Conservation (phyloP, 2,113 vertebrate species). For the Phoxinus phoxinus region DNA sequence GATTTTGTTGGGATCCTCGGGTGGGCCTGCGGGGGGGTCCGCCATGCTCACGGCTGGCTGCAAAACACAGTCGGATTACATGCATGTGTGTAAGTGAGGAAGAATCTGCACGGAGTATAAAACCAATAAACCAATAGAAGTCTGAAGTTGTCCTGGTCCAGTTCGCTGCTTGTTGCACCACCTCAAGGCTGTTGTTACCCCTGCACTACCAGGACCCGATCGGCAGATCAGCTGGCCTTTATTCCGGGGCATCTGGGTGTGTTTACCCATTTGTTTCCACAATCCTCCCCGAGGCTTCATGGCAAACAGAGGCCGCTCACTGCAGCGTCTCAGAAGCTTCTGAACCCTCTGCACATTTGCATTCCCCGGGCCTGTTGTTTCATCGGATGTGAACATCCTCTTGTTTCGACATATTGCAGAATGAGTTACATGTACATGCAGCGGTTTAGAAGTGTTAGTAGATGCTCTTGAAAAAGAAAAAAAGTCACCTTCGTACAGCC, state of each 20-base stretch:
- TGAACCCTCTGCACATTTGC: conserved; percentile 7
- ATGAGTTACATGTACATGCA: not conserved
- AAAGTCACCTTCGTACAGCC: not conserved
- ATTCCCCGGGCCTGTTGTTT: not conserved
- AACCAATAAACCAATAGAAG: not conserved
- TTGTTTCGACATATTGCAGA: not conserved
- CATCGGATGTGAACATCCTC: not conserved
- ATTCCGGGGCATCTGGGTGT: not conserved
- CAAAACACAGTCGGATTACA: not conserved
- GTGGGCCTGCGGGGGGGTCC: conserved; percentile 66
- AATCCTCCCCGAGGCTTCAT: not conserved
- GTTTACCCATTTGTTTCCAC: not conserved
- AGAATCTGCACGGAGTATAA: not conserved
- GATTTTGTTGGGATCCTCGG: conserved; percentile 69
- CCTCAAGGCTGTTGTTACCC: not conserved
- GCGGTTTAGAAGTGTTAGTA: not conserved
- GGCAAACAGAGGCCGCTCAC: conserved; percentile 11
- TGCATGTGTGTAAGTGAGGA: not conserved
- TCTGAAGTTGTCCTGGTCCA: no score
- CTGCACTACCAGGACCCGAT: not conserved
- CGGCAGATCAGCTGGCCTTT: not conserved
- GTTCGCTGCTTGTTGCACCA: not conserved
- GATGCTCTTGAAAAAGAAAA: not conserved
- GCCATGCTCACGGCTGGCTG: conserved; percentile 55
- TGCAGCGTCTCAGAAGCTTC: not conserved